phyloP scores from a whole-genome alignment of 2,113 vertebrate genomes.

The Callocephalon fimbriatum region DNA sequence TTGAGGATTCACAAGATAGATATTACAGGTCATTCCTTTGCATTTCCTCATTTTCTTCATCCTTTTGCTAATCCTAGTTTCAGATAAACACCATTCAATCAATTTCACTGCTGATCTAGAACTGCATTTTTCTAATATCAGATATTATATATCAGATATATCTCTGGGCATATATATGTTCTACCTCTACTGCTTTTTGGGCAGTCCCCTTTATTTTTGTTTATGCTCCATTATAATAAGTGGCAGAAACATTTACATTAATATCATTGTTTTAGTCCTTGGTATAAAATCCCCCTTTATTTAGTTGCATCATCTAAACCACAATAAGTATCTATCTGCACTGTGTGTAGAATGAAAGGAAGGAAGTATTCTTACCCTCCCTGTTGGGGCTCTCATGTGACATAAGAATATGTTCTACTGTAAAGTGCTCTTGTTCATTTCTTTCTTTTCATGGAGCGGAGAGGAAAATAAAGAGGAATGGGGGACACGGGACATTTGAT shows the following conservation, averaged over 20 bases:
- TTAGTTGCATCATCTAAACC: background rate
- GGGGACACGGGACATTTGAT: background rate
- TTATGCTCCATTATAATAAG: background rate
- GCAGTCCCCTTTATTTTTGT: background rate
- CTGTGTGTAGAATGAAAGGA: background rate
- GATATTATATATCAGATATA: background rate
- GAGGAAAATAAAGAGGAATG: background rate
- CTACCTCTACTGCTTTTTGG: background rate
- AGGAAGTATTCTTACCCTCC: background rate
- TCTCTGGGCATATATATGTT: background rate
- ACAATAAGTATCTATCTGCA: background rate
- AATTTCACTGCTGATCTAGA: conserved; percentile 19
- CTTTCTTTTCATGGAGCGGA: rapidly evolving
- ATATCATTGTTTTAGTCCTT: background rate
- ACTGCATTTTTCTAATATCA: background rate
- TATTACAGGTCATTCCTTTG: background rate
- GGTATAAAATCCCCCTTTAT: background rate
- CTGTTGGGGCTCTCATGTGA: background rate
- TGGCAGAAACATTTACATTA: background rate
- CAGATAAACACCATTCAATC: conserved; percentile 32
- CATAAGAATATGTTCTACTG: background rate
- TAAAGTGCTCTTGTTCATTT: background rate
- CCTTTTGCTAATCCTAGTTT: conserved; percentile 29
- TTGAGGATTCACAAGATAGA: background rate
- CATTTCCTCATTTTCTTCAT: conserved; percentile 56